These are phyloP conservation scores for Mesoligia furuncula DNA, from an alignment of 2,888 invertebrate species.

Conservation along the genomic window DNA sequence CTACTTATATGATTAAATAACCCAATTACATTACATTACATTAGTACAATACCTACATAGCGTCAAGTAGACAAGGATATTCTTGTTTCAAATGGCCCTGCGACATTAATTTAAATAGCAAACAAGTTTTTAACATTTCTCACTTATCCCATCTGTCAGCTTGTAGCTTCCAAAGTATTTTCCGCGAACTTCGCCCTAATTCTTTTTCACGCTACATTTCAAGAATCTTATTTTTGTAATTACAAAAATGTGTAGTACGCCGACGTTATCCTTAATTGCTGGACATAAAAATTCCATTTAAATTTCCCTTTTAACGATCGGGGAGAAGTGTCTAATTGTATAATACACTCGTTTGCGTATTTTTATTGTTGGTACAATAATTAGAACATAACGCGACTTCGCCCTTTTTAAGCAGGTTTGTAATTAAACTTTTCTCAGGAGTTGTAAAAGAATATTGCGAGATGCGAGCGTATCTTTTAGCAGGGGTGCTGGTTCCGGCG, in stretches of 20 bases:
- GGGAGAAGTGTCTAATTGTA: slow-evolving; percentile 90
- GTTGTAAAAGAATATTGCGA: slow-evolving; percentile 85
- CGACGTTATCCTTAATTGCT: slow-evolving; percentile 91
- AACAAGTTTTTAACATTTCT: slow-evolving; percentile 77
- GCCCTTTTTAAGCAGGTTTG: slow-evolving; percentile 84
- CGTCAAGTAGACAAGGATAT: slow-evolving; percentile 40
- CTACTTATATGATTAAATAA: neutral
- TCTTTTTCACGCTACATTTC: slow-evolving; percentile 91
- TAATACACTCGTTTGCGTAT: slow-evolving; percentile 91
- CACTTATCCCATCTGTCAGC: slow-evolving; percentile 83
- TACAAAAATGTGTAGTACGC: slow-evolving; percentile 90
- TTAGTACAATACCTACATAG: neutral
- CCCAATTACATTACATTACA: slow-evolving; percentile 5
- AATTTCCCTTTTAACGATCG: slow-evolving; percentile 91
- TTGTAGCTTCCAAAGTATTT: slow-evolving; percentile 82
- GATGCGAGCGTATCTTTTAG: slow-evolving; percentile 78
- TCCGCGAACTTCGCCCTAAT: slow-evolving; percentile 87
- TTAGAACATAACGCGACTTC: slow-evolving; percentile 89
- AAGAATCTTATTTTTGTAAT: slow-evolving; percentile 91
- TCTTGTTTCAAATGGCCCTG: slow-evolving; percentile 54
- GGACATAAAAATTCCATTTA: slow-evolving; percentile 91
- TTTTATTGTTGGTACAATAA: slow-evolving; percentile 90
- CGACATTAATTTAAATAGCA: slow-evolving; percentile 70
- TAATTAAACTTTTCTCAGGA: slow-evolving; percentile 88
- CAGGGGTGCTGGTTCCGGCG: slow-evolving; percentile 63